phyloP scores from a whole-genome alignment of 2,888 invertebrate genomes.

The Drosophila mulleri region DNA sequence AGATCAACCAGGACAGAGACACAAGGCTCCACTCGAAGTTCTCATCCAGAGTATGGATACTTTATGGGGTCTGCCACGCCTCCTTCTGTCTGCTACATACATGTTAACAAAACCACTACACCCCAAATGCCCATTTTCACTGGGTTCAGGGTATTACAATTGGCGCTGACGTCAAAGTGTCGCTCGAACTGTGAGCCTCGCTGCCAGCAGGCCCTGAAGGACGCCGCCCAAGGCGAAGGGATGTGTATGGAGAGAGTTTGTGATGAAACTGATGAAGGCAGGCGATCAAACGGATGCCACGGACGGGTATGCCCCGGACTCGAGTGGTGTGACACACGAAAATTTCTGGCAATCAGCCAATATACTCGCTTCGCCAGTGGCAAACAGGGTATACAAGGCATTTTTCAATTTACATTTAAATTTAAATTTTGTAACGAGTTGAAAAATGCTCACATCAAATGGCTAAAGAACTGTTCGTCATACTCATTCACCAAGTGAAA shows the following conservation, averaged over 20 bases:
- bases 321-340: neutral
- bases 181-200: constrained; percentile 33
- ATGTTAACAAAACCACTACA: too few species aligned
- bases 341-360: neutral
- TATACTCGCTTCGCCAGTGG: neutral
- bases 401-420: constrained; percentile 15
- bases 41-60: too few species aligned
- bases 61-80: too few species aligned
- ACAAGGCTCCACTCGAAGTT: too few species aligned
- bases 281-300: constrained; percentile 9
- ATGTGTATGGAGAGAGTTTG: constrained; percentile 7
- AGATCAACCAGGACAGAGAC: too few species aligned
- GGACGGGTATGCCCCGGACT: neutral
- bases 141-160: constrained; percentile 6
- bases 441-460: neutral
- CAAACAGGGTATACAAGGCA: neutral
- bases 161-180: constrained; percentile 48
- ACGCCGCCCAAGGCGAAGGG: neutral
- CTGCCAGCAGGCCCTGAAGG: constrained; percentile 15
- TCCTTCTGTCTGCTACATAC: too few species aligned
- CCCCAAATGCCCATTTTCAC: too few species aligned
- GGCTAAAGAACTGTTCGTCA: neutral
- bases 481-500: neutral
- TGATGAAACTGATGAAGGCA: neutral
- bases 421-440: neutral